Base-by-base conservation (phyloP, 2,797 vertebrate genomes). In the Gila robusta region DNA sequence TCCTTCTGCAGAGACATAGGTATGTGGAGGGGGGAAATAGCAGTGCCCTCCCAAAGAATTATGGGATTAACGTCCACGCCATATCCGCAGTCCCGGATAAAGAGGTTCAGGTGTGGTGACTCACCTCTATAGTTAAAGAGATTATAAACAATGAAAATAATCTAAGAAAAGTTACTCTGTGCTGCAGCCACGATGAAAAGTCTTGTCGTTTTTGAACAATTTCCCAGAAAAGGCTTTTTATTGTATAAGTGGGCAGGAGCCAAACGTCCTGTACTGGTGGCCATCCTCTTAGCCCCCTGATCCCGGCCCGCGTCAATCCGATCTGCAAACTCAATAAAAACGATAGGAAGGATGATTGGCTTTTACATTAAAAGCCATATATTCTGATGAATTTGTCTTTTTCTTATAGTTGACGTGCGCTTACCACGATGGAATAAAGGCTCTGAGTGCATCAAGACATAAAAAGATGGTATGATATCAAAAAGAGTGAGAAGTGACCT, bases 321-420 rank as follows among this genome's bases (percentile, higher is more conserved):
- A 92, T 96, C 94, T 90, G 88, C 95, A 97, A 97, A 97, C 97
- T 93, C 93, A 97, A 97, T 98, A 96, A 97, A 95, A 95, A 91
- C 93, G 90, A 91, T 91, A 87, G 92, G 84, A 93, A 89, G 89
- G 90, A 91, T 91, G 93, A 94, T 89, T 89, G 93, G 92, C 94
- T 95, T 94, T 97, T 95, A 95, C 94, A 96, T 95, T 94, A 96
- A 94, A 95, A 95, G 95, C 96, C 97, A 97, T 95, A 97, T 97
- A 95, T 94, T 96, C 93, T 96, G 96, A 98, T 98, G 95, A 96
- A 94, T 97, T 96, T 94, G 90, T 89, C 91, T 91, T 92, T 90
- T 88, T 91, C 86, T 77, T 88, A 89, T 89, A 91, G 78, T 87
- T 91, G 89, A 91, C 87, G 47, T 90, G 84, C 89, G 54, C 76